Evolutionary conservation across 1,140 invertebrate genomes (phyloP), one percentile per base, ranked within the genome.

Genomic region (Zaprionus taronus): DNA sequence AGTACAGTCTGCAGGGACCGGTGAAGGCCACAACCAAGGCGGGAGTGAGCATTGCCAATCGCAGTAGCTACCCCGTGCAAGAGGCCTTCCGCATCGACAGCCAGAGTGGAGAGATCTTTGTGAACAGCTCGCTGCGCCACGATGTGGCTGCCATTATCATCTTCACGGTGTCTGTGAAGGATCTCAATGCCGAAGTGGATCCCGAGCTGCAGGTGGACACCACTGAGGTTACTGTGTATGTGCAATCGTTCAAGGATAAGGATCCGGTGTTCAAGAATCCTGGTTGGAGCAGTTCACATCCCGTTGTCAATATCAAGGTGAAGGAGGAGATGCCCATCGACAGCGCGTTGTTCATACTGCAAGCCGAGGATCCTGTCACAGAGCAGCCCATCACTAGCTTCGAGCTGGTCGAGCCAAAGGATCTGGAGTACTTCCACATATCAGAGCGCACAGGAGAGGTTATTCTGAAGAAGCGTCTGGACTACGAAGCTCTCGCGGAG

Each of bases 241-340:
- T 97, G 9, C 96, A 97, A 93, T 96, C 96, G 1, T 96, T 96
- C 82, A 95, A 95, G 77, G 96, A 97, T 71, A 95, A 96, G 69
- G 96, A 96, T 93, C 97, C 97, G 0, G 94, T 96, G 5, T 97
- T 97, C 71, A 95, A 94, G 1, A 96, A 96, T 71, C 69, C 94
- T 4, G 95, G 95, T 11, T 96, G 96, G 96, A 95, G 94, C 2
- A 94, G 93, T 17, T 94, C 94, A 4, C 95, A 95, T 78, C 96
- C 95, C 0, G 93, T 95, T 2, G 95, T 97, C 28, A 94, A 95
- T 61, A 93, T 96, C 0, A 94, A 94, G 31, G 94, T 97, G 6
- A 95, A 95, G 51, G 97, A 97, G 93, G 96, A 97, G 90, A 95
- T 96, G 81, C 95, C 96, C 0, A 94, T 96, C n/a, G 96, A 96